Conservation (phyloP, 2,888 invertebrate genomes). For the Acleris laterana region DNA sequence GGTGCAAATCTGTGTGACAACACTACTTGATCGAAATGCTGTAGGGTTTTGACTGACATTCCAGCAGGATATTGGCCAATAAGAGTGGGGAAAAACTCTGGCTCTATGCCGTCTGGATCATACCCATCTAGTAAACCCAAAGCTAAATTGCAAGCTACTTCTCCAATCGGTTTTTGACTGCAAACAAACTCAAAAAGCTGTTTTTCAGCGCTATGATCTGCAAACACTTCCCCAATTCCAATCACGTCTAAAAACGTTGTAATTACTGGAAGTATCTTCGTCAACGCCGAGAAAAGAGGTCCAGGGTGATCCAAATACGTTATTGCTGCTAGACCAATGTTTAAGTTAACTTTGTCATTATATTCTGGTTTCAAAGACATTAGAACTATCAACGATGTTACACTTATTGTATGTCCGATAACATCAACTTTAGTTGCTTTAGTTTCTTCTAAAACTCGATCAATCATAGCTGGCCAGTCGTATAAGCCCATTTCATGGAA, state of each 20-base stretch:
- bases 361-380: conserved; percentile 24
- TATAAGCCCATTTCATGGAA: conserved; percentile 16
- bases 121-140: conserved; percentile 3
- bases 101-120: conserved; percentile 12
- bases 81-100: conserved; percentile 12
- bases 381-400: conserved; percentile 10
- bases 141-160: not conserved
- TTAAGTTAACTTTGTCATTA: conserved; percentile 9
- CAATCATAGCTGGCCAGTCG: conserved; percentile 21
- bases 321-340: conserved; percentile 2
- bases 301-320: conserved; percentile 5
- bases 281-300: not conserved
- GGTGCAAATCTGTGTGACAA: conserved; percentile 11
- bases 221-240: conserved; percentile 11
- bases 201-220: conserved; percentile 7
- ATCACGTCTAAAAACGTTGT: not conserved
- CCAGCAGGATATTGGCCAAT: conserved; percentile 10
- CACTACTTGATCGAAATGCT: conserved; percentile 16
- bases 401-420: conserved; percentile 18
- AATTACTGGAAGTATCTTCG: conserved; percentile 1
- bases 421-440: not conserved
- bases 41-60: conserved; percentile 8
- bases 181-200: conserved; percentile 5
- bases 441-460: conserved; percentile 15
- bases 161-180: conserved; percentile 1